These are phyloP conservation scores for Achatina immaculata DNA, from an alignment of 1,140 invertebrate genomes.

Conservation along the genomic window DNA sequence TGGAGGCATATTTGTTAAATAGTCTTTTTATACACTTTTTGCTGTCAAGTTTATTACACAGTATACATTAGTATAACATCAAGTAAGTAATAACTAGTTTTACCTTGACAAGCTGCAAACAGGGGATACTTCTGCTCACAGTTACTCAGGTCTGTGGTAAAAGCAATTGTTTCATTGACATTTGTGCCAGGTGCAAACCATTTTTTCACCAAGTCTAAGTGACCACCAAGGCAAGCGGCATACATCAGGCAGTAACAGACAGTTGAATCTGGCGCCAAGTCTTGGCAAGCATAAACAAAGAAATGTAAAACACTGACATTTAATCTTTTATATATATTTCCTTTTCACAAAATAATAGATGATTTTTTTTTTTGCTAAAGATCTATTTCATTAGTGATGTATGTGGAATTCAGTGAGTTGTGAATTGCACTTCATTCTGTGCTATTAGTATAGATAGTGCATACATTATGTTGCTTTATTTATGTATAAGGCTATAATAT, in stretches of 20 bases:
- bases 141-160: background rate
- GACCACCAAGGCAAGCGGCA: slow-evolving; percentile 26
- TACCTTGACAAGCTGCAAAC: slow-evolving; percentile 28
- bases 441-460: background rate
- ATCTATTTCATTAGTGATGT: background rate
- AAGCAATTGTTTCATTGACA: slow-evolving; percentile 15
- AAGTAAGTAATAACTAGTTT: background rate
- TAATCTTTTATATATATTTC: background rate
- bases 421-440: background rate
- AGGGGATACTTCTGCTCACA: slow-evolving; percentile 32
- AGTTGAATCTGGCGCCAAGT: background rate
- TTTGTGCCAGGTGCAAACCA: slow-evolving; percentile 9
- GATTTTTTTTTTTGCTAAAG: background rate
- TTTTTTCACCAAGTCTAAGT: slow-evolving; percentile 18
- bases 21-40: background rate
- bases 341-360: background rate
- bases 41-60: background rate
- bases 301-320: background rate
- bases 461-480: background rate
- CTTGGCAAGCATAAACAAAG: background rate
- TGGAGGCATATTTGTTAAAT: background rate
- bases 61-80: background rate
- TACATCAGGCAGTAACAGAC: slow-evolving; percentile 23
- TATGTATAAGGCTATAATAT: background rate
- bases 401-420: background rate